Evolutionary conservation across 1,140 invertebrate species (phyloP).

Genomic region (Holotrichia oblita): DNA sequence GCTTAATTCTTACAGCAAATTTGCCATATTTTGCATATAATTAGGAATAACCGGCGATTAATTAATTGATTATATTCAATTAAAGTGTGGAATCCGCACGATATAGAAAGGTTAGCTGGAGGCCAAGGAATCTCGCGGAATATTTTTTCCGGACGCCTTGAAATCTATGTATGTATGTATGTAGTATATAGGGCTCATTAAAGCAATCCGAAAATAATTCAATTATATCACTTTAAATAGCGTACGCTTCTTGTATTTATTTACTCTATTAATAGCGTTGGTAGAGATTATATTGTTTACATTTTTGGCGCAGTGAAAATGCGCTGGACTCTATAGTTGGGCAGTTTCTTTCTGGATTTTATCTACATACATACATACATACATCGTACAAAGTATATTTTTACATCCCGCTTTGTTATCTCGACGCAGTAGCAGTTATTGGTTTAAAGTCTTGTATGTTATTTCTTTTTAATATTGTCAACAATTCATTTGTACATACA

Average conservation of each 20-base stretch:
- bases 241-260: neutral
- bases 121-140: too few species aligned
- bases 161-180: too few species aligned
- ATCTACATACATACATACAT: neutral
- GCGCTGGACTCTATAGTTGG: neutral
- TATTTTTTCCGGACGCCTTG: too few species aligned
- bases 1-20: neutral
- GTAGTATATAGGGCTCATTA: too few species aligned
- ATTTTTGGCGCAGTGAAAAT: neutral
- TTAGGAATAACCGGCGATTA: neutral
- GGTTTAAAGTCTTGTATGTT: neutral
- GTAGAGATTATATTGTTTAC: constrained; percentile 12
- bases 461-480: neutral
- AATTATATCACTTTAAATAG: neutral
- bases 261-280: neutral
- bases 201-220: neutral
- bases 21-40: neutral
- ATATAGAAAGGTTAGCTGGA: neutral
- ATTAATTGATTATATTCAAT: too few species aligned
- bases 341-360: neutral
- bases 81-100: too few species aligned
- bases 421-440: neutral
- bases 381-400: neutral
- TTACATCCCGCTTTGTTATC: too few species aligned
- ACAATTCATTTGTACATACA: too few species aligned